phyloP scores from a whole-genome alignment of 2,113 vertebrate species.

The Cyanoderma ruficeps region DNA sequence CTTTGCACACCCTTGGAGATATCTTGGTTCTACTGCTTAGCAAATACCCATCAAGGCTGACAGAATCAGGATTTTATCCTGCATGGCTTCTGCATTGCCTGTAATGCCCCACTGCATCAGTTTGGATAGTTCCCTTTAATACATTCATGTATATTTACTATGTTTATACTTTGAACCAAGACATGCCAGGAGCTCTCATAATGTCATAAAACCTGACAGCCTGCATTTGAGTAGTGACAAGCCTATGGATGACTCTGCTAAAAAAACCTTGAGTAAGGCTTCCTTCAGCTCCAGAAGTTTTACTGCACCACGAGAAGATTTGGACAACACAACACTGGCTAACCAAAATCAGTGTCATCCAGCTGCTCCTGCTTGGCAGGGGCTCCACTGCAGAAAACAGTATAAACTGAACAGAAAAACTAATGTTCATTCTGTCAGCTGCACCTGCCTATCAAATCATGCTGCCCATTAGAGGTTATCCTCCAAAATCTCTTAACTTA shows the following conservation, averaged over 20 bases:
- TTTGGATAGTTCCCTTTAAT: neutral
- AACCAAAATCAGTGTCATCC: neutral
- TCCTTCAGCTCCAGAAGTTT: neutral
- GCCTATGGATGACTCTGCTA: neutral
- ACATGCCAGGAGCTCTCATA: neutral
- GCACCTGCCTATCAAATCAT: constrained; percentile 32
- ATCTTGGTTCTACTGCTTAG: neutral
- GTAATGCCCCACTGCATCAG: neutral
- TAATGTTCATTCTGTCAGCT: constrained; percentile 8
- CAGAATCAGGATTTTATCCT: neutral
- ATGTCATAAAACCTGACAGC: neutral
- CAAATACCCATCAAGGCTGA: neutral
- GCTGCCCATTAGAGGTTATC: constrained; percentile 26
- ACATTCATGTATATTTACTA: neutral
- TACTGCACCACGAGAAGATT: neutral
- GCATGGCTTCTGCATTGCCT: neutral
- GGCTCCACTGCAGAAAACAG: neutral
- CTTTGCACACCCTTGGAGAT: neutral
- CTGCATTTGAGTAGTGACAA: neutral
- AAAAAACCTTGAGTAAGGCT: neutral
- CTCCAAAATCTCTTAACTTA: constrained; percentile 38
- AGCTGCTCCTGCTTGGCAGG: neutral
- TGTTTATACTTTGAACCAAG: neutral
- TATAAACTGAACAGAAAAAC: constrained; percentile 10
- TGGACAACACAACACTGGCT: neutral